phyloP scores from a whole-genome alignment of 2,113 vertebrate genomes.

The Pterophyllum scalare region DNA sequence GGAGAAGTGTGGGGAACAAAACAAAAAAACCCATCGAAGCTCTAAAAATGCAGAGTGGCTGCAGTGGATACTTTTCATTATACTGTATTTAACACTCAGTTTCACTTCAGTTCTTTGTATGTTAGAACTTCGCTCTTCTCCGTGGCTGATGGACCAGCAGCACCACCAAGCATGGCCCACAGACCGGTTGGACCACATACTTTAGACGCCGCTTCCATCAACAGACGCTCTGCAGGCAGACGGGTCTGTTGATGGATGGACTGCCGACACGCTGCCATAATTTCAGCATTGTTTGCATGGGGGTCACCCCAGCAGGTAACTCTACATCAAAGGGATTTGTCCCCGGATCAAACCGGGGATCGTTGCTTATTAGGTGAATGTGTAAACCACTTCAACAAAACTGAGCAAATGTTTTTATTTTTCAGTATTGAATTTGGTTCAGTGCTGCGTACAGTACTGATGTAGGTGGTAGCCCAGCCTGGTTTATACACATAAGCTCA shows the following conservation, averaged over 20 bases:
- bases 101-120: background rate
- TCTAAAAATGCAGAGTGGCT: background rate
- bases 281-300: too few relatives aligned
- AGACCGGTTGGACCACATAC: too few relatives aligned
- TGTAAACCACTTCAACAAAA: background rate
- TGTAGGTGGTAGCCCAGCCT: background rate
- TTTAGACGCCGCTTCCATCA: too few relatives aligned
- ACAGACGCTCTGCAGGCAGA: too few relatives aligned
- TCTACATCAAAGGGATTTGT: background rate
- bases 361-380: background rate
- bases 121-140: background rate
- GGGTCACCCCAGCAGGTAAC: too few relatives aligned
- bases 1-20: too few relatives aligned
- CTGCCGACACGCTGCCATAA: too few relatives aligned
- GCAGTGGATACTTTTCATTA: fast-evolving
- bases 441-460: background rate
- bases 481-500: background rate
- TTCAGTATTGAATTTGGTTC: background rate
- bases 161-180: too few relatives aligned
- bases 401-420: constrained; percentile 1
- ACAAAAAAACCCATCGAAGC: background rate
- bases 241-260: too few relatives aligned
- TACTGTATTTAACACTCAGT: background rate
- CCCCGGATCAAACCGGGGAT: background rate
- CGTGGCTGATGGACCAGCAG: background rate